A percentile compares a stretch with the other conserved stretches of the same genome.
These are phyloP conservation scores for Drosophila siamana DNA, from an alignment of 2,888 invertebrate genomes.

Conservation along the genomic window DNA sequence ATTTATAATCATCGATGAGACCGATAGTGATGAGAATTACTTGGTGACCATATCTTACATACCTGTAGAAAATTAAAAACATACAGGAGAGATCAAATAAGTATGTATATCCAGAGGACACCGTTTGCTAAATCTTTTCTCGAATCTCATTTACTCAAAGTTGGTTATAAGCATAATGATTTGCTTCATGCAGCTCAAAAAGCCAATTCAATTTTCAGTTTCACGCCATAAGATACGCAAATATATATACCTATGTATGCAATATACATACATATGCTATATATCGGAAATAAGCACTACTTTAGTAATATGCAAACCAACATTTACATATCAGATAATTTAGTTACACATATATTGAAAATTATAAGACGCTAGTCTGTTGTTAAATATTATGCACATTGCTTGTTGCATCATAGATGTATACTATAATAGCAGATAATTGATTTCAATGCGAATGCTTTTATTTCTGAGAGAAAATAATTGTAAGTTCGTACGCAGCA, in stretches of 20 bases:
- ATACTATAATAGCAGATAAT: background rate
- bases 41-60: slow-evolving; percentile 32
- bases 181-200: slow-evolving; percentile 12
- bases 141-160: background rate
- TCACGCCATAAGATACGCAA: background rate
- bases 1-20: slow-evolving; percentile 1
- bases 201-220: background rate
- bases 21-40: slow-evolving; percentile 1
- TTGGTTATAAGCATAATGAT: background rate
- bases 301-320: slow-evolving; percentile 16
- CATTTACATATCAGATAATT: background rate
- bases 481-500: slow-evolving; percentile 6
- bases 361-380: background rate
- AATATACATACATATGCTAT: background rate
- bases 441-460: too few relatives aligned
- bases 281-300: slow-evolving; percentile 14
- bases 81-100: slow-evolving; percentile 1
- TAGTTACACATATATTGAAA: background rate
- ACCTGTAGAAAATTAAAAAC: slow-evolving; percentile 33
- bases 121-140: background rate
- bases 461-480: slow-evolving; percentile 1
- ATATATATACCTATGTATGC: background rate
- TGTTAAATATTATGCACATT: background rate
- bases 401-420: background rate
- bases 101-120: background rate